Evolutionary conservation across 1,140 invertebrate genomes (phyloP), one percentile per base, ranked within the genome.

Genomic region (Pseudomyrmex gracilis): DNA sequence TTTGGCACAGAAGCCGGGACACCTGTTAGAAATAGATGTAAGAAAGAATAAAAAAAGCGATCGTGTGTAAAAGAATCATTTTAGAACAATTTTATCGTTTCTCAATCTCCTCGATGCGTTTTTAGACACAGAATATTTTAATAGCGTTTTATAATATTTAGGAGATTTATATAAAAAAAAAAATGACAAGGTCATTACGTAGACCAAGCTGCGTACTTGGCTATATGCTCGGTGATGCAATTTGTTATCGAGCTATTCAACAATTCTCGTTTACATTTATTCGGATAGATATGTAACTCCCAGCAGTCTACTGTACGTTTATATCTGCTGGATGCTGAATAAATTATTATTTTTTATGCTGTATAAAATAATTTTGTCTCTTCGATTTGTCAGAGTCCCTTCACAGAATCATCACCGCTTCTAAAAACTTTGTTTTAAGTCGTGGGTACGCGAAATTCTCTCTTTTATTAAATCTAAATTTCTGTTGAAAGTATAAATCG

Each of bases 321-420:
- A 92, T 92, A 92, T 92, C 88, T 86, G 89, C 90, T 88, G 74
- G 91, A 91, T 90, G 90, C 91, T 93, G 87, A 94, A 94, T 93
- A 94, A 93, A 93, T 94, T 93, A 93, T 94, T 93, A 92, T 93
- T 93, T 94, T 93, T 87, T 93, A 93, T 93, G 93, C 91, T 93
- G 80, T 86, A 84, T 55, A 43, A 57, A 43, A 57, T 55, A 17
- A 10, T 55, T 10, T 24, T 34, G 34, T 34, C 61, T 51, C n/a
- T 78, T 67, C 24, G 34, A 83, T 34, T 78, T 10, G 22, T 51
- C 15, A 2, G 17, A 2, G 17, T 61, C 60, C 57, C 5, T 10
- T 13, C 10, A 13, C 1, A 12, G 55, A 49, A 12, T 53, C 24
- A 43, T 43, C 10, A 49, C 15, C 12, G 20, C 17, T 68, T 34